A percentile compares a stretch with the other conserved stretches of the same genome.
Conservation (phyloP, 53 echinoderm and acorn worm species). For the Paelopatides confundens region DNA sequence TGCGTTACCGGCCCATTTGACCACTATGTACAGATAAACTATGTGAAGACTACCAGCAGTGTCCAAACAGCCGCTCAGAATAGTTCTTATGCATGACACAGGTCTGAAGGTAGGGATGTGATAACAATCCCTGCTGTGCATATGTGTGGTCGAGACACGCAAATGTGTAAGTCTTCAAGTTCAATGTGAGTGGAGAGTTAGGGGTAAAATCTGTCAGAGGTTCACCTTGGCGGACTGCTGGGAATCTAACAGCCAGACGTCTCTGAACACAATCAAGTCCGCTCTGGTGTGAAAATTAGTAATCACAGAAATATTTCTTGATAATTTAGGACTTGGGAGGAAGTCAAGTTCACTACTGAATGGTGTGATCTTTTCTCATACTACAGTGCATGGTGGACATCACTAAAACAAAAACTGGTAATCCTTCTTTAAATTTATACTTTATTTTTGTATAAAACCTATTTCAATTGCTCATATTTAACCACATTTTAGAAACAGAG, state of each 20-base stretch:
- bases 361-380: background rate
- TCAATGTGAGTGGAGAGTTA: background rate
- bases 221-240: constrained; percentile 27
- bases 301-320: constrained; percentile 30
- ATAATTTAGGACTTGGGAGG: background rate
- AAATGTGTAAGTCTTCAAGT: constrained; percentile 18
- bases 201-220: background rate
- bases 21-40: no score
- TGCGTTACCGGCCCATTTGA: no score
- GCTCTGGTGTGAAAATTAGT: constrained; percentile 55
- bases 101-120: background rate
- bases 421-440: no score
- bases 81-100: background rate
- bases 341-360: background rate
- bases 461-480: no score
- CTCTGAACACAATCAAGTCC: constrained; percentile 34
- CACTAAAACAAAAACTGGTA: no score
- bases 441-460: no score
- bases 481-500: no score
- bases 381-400: background rate
- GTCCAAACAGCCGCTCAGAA: constrained; percentile 4
- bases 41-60: background rate
- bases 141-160: constrained; percentile 74
- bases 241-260: constrained; percentile 11
- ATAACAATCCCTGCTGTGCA: constrained; percentile 61